phyloP scores from a whole-genome alignment of 1,140 invertebrate genomes.

The Drosophila simulans region DNA sequence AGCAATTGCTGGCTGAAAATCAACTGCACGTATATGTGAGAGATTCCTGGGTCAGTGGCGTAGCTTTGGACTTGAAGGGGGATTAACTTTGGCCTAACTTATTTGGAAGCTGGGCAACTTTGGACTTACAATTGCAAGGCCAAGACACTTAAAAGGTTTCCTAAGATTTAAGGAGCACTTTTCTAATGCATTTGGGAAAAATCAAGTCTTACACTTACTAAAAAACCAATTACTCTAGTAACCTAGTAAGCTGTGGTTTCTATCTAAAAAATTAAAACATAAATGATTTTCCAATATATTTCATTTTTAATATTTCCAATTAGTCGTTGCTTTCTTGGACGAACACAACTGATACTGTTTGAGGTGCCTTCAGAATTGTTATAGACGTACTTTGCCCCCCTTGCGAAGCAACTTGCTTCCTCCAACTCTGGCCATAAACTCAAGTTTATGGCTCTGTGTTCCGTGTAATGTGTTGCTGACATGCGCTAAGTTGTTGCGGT shows the following conservation, averaged over 20 bases:
- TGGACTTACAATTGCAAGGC: neutral
- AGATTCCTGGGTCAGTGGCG: constrained; percentile 9
- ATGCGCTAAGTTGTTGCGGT: constrained; percentile 60
- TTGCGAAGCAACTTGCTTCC: neutral
- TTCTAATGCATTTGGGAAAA: constrained; percentile 4
- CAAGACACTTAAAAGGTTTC: neutral
- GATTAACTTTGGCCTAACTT: constrained; percentile 26
- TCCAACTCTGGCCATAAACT: constrained; percentile 15
- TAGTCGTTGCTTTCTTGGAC: neutral
- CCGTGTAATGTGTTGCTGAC: constrained; percentile 74
- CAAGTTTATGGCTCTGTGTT: constrained; percentile 29
- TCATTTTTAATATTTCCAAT: too few relatives aligned
- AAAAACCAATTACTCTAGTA: too few relatives aligned
- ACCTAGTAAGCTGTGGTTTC: too few relatives aligned
- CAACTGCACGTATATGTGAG: constrained; percentile 42
- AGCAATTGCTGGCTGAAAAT: constrained; percentile 66
- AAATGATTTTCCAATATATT: too few relatives aligned
- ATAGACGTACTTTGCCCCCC: neutral
- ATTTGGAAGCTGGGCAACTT: constrained; percentile 1
- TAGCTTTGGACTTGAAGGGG: constrained; percentile 20
- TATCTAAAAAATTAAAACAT: too few relatives aligned
- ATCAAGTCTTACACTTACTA: too few relatives aligned
- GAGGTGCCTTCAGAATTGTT: neutral
- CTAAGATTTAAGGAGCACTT: constrained; percentile 12
- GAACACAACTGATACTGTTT: too few relatives aligned